Base-by-base conservation (phyloP, 2,113 vertebrate species). In the Seriola rivoliana region DNA sequence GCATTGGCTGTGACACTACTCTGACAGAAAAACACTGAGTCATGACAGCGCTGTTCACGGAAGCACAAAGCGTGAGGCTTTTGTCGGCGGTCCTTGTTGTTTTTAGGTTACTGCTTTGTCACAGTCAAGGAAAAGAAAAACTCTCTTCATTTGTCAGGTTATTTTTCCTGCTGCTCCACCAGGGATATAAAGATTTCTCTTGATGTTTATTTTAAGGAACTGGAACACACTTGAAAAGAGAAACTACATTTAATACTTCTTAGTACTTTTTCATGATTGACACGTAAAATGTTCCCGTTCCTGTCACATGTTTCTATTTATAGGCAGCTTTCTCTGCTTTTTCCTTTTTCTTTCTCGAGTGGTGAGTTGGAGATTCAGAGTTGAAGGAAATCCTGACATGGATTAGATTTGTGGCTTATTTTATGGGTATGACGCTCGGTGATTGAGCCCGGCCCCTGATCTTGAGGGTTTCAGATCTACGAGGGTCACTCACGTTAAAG, bases 1-100 rank as follows among this genome's bases (percentile, higher is more conserved):
- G 84, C 84, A 42, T 58, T 73, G 72, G 73, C 90, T 48, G 84
- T 89, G 88, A 90, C 85, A 52, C 81, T 62, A 9, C 55, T 74
- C 84, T 74, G 90, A 90, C 89, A 88, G 79, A 90, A 91, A 91
- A 87, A 85, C 87, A 88, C 82, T 76, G 90, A 94, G 85, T 90
- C 89, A 92, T 84, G 74, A 85, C 78, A 40, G 71, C 25, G 42
- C 40, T 19, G 71, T 75, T 75, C 84, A 87, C 59, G 40, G 62
- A 73, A 40, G 64, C 62, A 77, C 84, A 91, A 87, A 87, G 88
- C 88, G 19, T 0, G 5, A 21, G 52, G 67, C 85, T 78, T 84
- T 87, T 89, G 89, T 93, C 82, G 50, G 62, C 73, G 0, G 0
- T 23, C 52, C 73, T 79, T 77, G 88, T 85, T 87, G 69, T 90